Evolutionary conservation across 1,140 invertebrate genomes (phyloP).

Genomic region (Homalodisca vitripennis): DNA sequence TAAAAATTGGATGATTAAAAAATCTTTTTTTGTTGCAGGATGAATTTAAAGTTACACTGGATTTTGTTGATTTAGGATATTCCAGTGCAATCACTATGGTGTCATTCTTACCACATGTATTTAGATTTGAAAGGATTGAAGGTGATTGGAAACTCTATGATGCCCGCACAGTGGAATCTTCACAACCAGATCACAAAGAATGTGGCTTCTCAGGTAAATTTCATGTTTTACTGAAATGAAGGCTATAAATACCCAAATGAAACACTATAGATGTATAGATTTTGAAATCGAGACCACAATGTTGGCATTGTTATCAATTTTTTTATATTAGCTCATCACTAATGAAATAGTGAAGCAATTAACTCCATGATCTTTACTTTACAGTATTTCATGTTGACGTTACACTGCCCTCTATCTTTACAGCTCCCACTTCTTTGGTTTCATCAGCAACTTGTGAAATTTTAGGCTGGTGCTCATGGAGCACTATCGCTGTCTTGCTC

Average conservation of each 20-base stretch:
- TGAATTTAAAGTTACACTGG: background rate
- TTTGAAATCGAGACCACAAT: background rate
- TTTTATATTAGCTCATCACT: too few species aligned
- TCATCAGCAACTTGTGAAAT: too few species aligned
- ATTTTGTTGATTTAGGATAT: background rate
- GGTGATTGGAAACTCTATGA: conserved; percentile 6
- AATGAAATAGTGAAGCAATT: too few species aligned
- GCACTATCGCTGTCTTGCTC: too few species aligned
- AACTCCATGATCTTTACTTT: too few species aligned
- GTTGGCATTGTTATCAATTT: too few species aligned
- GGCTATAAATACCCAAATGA: background rate
- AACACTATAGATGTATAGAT: background rate
- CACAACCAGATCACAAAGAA: background rate
- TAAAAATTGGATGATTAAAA: too few species aligned
- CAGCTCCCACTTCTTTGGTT: too few species aligned
- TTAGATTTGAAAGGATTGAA: background rate
- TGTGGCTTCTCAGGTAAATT: background rate
- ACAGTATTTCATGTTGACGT: too few species aligned
- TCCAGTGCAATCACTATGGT: background rate
- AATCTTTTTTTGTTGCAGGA: background rate
- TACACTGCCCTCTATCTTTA: too few species aligned
- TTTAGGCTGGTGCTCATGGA: too few species aligned
- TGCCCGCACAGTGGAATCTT: background rate
- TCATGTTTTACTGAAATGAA: background rate
- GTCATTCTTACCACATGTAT: background rate